Evolutionary conservation across 2,888 invertebrate genomes (phyloP), one percentile per base, ranked within the genome.

Genomic region (Ptychoptera albimana): DNA sequence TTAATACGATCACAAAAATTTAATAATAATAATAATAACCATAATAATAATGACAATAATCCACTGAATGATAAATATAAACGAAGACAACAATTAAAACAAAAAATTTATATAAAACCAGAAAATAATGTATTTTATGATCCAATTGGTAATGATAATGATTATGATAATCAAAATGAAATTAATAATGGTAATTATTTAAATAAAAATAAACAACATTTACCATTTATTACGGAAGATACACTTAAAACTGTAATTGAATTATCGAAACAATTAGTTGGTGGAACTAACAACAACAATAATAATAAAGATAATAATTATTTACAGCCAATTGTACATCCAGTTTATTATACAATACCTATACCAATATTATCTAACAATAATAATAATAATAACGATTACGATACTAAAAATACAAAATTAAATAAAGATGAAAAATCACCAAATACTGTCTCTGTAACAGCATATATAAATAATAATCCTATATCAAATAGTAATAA

Each of bases 181-280:
- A 46, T 8, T 36, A 38, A 2, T 39, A 39, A 30, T 42, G 23
- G 8, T 7, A 31, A 1, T n/a, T n/a, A n/a, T n/a, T n/a, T n/a
- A 48, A 37, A 55, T 41, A 52, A 14, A 53, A 55, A 14, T 54
- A 57, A 32, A 23, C 23, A 23, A 23, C 23, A 23, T 23, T 23
- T 50, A n/a, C 64, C 64, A 1, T 59, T 61, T 44, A 60, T 66
- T 3, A 61, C 66, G 0, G 63, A 64, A 48, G 64, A 65, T 37
- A 66, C 65, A 0, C 43, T 66, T 2, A 64, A 63, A 48, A 66
- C 64, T 0, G 60, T 66, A 1, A 50, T 66, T 38, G 63, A 66
- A 43, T 49, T 66, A 5, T 66, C 65, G 1, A 63, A 66, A 45
- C 64, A 66, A 51, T 61, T 66, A 63, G 58, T 63, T 39, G 15